phyloP scores from a whole-genome alignment of 2,888 invertebrate species.

The Gisinianus flammeolus region DNA sequence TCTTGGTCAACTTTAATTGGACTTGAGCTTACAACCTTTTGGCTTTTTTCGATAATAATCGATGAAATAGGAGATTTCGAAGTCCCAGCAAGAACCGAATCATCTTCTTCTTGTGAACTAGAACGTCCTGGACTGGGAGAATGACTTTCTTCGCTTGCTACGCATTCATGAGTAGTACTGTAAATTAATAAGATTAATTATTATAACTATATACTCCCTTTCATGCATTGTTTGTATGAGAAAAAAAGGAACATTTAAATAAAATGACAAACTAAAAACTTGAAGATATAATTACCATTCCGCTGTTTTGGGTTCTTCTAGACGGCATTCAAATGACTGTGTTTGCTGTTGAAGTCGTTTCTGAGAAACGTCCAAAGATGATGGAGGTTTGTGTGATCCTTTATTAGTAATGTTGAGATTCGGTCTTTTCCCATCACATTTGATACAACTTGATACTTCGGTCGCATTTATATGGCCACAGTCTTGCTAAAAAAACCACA shows the following conservation, averaged over 20 bases:
- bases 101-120: slow-evolving; percentile 46
- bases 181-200: slow-evolving; percentile 19
- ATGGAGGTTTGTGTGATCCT: neutral
- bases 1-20: slow-evolving; percentile 3
- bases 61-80: slow-evolving; percentile 15
- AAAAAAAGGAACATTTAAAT: too few species aligned
- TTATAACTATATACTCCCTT: neutral
- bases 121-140: slow-evolving; percentile 39
- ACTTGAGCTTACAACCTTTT: slow-evolving; percentile 1
- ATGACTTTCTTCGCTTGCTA: slow-evolving; percentile 43
- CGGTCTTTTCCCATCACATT: slow-evolving; percentile 69
- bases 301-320: slow-evolving; percentile 56
- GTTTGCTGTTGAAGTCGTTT: slow-evolving; percentile 17
- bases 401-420: slow-evolving; percentile 24
- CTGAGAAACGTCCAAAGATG: slow-evolving; percentile 3
- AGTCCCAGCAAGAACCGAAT: neutral
- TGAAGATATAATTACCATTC: slow-evolving; percentile 57
- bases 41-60: neutral
- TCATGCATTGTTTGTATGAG: too few species aligned
- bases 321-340: slow-evolving; percentile 53
- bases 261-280: too few species aligned
- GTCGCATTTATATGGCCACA: slow-evolving; percentile 89
- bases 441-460: slow-evolving; percentile 80
- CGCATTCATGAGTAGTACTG: slow-evolving; percentile 57
- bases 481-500: slow-evolving; percentile 64